phyloP scores from a whole-genome alignment of 2,797 vertebrate genomes.

The Melanotaenia nigrans region DNA sequence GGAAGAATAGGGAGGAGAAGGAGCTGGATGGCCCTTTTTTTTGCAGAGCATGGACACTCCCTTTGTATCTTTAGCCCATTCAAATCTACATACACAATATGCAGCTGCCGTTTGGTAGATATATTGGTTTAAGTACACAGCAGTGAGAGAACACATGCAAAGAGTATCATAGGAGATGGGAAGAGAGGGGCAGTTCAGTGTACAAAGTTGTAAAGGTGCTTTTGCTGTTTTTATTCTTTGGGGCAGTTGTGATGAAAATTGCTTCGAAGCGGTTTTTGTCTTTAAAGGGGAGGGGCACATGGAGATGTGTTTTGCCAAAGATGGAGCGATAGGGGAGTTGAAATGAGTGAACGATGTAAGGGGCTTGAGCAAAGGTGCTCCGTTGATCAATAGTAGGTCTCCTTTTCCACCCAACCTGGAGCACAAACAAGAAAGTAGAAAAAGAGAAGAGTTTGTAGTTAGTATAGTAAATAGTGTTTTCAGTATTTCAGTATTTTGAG shows the following conservation, averaged over 20 bases:
- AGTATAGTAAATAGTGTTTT: constrained; percentile 9
- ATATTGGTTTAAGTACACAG: constrained; percentile 86
- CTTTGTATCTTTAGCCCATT: constrained; percentile 80
- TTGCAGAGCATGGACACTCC: constrained; percentile 78
- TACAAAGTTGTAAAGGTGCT: constrained; percentile 81
- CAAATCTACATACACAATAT: constrained; percentile 85
- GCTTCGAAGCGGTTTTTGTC: constrained; percentile 80
- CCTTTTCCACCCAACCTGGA: constrained; percentile 87
- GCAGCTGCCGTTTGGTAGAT: constrained; percentile 86
- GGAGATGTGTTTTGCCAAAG: constrained; percentile 70
- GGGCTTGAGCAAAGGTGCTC: constrained; percentile 73
- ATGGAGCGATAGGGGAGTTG: constrained; percentile 62
- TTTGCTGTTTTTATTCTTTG: constrained; percentile 84
- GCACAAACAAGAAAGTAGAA: constrained; percentile 37
- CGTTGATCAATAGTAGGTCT: constrained; percentile 86
- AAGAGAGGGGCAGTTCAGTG: constrained; percentile 56
- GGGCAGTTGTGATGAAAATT: constrained; percentile 83
- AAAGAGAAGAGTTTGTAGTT: constrained; percentile 18
- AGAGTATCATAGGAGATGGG: constrained; percentile 82
- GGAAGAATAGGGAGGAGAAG: constrained; percentile 33
- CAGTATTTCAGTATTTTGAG: not conserved
- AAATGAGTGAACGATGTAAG: constrained; percentile 78
- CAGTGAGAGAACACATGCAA: constrained; percentile 86
- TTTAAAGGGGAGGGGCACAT: constrained; percentile 69
- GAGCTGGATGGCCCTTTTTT: constrained; percentile 75